phyloP scores from a whole-genome alignment of 1,140 invertebrate species.

The Ceratoteleas bidentatus region DNA sequence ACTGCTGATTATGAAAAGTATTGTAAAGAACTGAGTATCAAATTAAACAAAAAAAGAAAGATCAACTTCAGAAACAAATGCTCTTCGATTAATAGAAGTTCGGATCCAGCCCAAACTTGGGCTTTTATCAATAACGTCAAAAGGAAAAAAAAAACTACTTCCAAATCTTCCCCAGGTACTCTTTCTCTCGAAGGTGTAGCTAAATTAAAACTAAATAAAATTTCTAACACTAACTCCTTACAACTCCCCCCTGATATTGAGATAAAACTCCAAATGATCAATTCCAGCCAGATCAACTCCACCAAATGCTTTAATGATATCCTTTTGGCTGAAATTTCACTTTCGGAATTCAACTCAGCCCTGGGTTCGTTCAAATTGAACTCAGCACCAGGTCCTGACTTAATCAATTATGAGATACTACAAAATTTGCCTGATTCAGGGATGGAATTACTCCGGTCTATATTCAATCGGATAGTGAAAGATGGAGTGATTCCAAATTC shows the following conservation, averaged over 20 bases:
- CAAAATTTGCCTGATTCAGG: neutral
- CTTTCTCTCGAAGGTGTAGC: neutral
- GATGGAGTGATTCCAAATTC: neutral
- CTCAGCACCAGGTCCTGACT: neutral
- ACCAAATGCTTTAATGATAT: too few species aligned
- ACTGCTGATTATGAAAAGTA: too few species aligned
- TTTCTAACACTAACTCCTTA: neutral
- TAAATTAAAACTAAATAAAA: neutral
- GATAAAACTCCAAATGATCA: neutral
- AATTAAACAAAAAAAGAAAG: too few species aligned
- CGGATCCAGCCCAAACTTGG: neutral
- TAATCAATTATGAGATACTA: conserved; percentile 8
- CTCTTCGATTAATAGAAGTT: neutral
- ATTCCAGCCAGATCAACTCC: too few species aligned
- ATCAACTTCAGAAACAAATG: too few species aligned
- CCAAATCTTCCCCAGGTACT: neutral
- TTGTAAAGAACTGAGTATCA: too few species aligned
- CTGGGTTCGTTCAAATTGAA: neutral
- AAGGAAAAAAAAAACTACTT: neutral
- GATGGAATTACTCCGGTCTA: neutral
- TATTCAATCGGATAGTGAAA: conserved; percentile 6
- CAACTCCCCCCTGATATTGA: neutral
- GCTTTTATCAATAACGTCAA: neutral
- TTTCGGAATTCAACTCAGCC: neutral
- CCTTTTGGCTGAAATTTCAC: neutral